Conservation (phyloP, 2,888 invertebrate species). For the Enchytraeus crypticus region DNA sequence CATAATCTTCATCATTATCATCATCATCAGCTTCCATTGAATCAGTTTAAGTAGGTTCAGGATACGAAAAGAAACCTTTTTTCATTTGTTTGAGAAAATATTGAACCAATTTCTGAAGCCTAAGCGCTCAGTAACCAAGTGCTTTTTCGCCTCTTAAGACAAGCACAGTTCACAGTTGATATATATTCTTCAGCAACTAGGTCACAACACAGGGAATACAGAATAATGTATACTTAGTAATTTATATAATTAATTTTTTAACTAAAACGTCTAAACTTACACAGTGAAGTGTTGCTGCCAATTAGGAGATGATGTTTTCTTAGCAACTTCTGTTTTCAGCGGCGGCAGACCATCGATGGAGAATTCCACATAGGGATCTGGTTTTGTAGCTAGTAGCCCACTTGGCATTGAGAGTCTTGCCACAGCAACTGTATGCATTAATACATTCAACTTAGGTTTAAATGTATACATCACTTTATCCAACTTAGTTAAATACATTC, state of each 20-base stretch:
- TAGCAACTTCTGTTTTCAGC: conserved; percentile 79
- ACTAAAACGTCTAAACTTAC: conserved; percentile 35
- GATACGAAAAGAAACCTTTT: conserved; percentile 2
- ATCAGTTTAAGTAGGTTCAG: too few species aligned
- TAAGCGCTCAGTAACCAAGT: too few species aligned
- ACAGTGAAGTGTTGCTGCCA: conserved; percentile 92
- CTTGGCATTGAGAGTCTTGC: conserved; percentile 37
- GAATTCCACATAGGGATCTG: conserved; percentile 87
- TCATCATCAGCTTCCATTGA: too few species aligned
- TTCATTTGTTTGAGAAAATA: background rate
- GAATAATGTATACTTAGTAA: background rate
- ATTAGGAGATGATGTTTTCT: conserved; percentile 82
- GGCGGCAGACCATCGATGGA: conserved; percentile 73
- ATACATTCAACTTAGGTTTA: background rate
- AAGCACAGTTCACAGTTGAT: too few species aligned
- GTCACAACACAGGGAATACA: too few species aligned
- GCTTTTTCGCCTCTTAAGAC: too few species aligned
- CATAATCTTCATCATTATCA: too few species aligned
- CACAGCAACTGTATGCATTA: conserved; percentile 33
- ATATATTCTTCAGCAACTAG: background rate
- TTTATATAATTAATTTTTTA: background rate
- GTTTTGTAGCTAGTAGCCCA: conserved; percentile 57
- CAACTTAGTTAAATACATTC: too few species aligned
- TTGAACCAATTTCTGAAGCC: too few species aligned
- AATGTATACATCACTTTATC: too few species aligned